These are phyloP conservation scores for Astyanax mexicanus DNA, from an alignment of 2,797 vertebrate species.

Conservation along the genomic window DNA sequence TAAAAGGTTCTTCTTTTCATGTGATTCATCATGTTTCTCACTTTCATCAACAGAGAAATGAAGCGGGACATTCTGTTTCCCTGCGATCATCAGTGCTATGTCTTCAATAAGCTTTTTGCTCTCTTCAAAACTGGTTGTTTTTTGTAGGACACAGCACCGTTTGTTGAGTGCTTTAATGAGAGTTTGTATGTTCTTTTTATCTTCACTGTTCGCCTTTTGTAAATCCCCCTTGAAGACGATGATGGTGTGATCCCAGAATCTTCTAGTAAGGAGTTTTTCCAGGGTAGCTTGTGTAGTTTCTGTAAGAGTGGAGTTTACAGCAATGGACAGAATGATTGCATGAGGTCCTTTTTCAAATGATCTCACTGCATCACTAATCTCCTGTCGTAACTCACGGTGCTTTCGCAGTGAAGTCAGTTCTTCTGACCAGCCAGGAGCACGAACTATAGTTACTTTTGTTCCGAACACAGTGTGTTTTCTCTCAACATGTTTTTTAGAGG, in stretches of 20 bases:
- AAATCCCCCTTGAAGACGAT: background rate
- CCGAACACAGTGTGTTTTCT: background rate
- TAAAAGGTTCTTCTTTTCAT: background rate
- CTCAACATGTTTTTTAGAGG: background rate
- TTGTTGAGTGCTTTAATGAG: background rate
- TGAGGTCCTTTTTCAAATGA: background rate
- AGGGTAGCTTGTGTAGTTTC: background rate
- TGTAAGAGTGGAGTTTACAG: background rate
- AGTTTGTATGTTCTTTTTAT: background rate
- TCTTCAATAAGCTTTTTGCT: background rate
- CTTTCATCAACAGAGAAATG: background rate
- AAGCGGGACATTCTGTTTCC: background rate
- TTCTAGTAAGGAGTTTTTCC: background rate
- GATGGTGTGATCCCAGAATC: slow-evolving; percentile 11
- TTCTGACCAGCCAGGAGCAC: background rate
- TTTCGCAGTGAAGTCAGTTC: background rate
- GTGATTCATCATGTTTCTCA: background rate
- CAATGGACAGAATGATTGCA: background rate
- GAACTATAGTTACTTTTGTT: background rate
- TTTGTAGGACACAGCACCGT: background rate
- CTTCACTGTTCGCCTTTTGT: background rate
- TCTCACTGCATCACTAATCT: background rate
- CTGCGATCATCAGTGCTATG: background rate
- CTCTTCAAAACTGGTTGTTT: background rate
- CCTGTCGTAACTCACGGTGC: background rate